phyloP scores from a whole-genome alignment of 2,888 invertebrate species.

The Anorthoa munda region DNA sequence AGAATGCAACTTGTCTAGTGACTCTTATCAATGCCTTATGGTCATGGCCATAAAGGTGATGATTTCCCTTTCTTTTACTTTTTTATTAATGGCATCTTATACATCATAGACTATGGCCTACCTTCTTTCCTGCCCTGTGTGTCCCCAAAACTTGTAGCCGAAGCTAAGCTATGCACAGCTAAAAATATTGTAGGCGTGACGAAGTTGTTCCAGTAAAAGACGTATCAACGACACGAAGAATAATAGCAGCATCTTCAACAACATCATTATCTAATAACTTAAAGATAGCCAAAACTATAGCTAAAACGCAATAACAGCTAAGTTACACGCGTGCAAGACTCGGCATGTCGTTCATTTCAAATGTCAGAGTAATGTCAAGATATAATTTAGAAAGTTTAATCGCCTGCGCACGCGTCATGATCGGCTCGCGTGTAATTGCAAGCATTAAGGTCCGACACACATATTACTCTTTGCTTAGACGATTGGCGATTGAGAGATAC shows the following conservation, averaged over 20 bases:
- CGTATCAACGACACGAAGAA: not conserved
- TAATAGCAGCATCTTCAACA: not conserved
- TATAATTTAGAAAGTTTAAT: constrained; percentile 67
- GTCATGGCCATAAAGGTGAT: not conserved
- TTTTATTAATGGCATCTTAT: not conserved
- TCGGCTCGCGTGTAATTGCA: constrained; percentile 55
- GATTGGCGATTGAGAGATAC: not conserved
- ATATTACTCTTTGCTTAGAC: not conserved
- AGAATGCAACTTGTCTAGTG: no score
- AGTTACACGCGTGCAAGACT: constrained; percentile 48
- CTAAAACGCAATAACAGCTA: constrained; percentile 21
- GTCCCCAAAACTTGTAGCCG: not conserved
- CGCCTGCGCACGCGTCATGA: constrained; percentile 57
- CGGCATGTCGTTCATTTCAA: constrained; percentile 49
- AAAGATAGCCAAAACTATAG: not conserved
- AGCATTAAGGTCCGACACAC: constrained; percentile 39
- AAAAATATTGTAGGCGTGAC: not conserved
- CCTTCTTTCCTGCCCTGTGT: not conserved
- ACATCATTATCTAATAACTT: not conserved
- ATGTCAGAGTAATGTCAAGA: constrained; percentile 65
- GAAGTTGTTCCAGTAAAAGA: not conserved
- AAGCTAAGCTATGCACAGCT: not conserved
- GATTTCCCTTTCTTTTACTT: not conserved
- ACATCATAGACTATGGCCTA: not conserved
- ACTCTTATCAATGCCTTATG: not conserved